Evolutionary conservation across 1,140 invertebrate genomes (phyloP), one percentile per base, ranked within the genome.

Genomic region (Ylistrum balloti): DNA sequence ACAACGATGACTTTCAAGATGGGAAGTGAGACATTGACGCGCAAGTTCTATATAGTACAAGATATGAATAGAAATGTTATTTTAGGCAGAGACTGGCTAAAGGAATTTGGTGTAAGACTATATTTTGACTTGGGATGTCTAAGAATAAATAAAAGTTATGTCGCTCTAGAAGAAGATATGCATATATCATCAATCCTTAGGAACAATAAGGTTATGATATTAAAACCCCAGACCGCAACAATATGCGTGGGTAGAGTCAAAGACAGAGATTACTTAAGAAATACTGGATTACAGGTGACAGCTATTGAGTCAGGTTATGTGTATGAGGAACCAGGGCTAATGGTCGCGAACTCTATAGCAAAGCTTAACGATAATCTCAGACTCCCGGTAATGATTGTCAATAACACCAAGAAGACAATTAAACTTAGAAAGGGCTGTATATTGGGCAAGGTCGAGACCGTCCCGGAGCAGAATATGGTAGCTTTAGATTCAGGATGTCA

Each of bases 301-400:
- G 20, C 15, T 17, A 86, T 87, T 20, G 87, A 48, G 3, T 17
- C 10, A 28, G 88, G 87, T 9, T 91, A 85, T 87, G 33, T 92
- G 17, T 32, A 11, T 33, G 28, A 56, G 0, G 89, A 91, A 56
- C 88, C 92, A 35, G 90, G 88, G 22, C 33, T 90, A 41, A 85
- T 86, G 33, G 10, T 92, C 20, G n/a, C 20, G 17, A 88, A 91
- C 17, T 90, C 90, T 33, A 17, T 92, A 1, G 17, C 15, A 28
- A 33, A 34, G 32, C 22, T 91, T 13, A 28, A 85, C 15, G 87
- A 35, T 13, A 10, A 56, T 28, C 85, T 85, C 17, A 41, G 35
- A 48, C n/a, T 91, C n/a, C 92, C 92, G 10, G 33, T 92, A 5
- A 28, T 90, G 22, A 35, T 92, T 22, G 33, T 88, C 11, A 92